A percentile compares a stretch with the other conserved stretches of the same genome.
Conservation (phyloP, 2,797 vertebrate genomes). For the Galagoides demidoff region DNA sequence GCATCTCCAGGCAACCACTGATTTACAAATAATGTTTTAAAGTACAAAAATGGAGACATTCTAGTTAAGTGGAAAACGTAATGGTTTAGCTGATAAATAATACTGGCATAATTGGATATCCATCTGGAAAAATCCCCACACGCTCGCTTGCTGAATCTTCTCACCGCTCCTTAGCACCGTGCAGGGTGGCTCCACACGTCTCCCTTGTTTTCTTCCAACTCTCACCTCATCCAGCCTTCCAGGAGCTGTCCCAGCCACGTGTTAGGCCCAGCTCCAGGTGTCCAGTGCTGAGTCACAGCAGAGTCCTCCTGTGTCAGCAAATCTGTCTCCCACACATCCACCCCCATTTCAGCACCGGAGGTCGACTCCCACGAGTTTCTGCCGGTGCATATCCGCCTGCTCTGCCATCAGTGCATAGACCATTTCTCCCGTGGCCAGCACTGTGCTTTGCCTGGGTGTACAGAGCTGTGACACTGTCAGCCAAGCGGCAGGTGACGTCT, state of each 20-base stretch:
- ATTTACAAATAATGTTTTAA: background rate
- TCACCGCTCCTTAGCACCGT: background rate
- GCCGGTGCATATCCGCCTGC: accelerated
- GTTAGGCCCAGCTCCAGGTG: background rate
- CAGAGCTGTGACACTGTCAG: background rate
- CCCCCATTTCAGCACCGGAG: background rate
- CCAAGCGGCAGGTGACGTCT: background rate
- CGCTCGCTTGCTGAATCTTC: background rate
- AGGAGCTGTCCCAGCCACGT: background rate
- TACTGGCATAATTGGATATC: background rate
- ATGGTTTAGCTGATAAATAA: background rate
- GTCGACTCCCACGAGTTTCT: accelerated
- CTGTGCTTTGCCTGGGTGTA: background rate
- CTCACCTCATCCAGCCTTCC: background rate
- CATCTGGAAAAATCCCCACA: background rate
- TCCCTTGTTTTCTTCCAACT: background rate
- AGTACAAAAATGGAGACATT: background rate
- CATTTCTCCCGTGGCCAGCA: background rate
- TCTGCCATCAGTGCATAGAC: background rate
- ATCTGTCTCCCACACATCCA: background rate
- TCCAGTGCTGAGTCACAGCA: background rate
- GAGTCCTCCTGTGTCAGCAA: background rate
- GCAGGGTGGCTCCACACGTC: background rate
- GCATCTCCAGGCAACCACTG: background rate
- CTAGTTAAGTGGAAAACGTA: background rate